phyloP scores from a whole-genome alignment of 1,140 invertebrate genomes.

The Chymomyza costata region DNA sequence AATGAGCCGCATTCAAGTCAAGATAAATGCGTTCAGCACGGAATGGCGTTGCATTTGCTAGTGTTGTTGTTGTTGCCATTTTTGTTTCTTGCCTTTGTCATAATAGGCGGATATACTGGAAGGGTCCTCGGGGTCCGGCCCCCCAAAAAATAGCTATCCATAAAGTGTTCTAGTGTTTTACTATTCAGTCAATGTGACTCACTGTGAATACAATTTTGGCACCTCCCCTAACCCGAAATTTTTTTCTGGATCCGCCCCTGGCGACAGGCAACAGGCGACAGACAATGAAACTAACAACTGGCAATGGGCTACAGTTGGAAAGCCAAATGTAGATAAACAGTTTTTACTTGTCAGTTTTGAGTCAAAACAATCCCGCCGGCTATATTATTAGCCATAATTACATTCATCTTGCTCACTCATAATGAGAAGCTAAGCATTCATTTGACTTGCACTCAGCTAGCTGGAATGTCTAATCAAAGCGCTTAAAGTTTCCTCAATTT shows the following conservation, averaged over 20 bases:
- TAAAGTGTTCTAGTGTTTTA: too few relatives aligned
- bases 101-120: neutral
- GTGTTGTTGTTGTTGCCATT: constrained; percentile 14
- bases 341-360: constrained; percentile 69
- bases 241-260: too few relatives aligned
- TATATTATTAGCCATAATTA: constrained; percentile 72
- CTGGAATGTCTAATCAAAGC: constrained; percentile 60
- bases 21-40: constrained; percentile 54
- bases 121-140: too few relatives aligned
- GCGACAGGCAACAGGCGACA: too few relatives aligned
- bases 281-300: neutral
- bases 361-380: constrained; percentile 63
- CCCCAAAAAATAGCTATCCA: too few relatives aligned
- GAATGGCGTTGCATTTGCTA: constrained; percentile 25
- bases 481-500: constrained; percentile 19
- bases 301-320: neutral
- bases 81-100: constrained; percentile 21
- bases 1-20: constrained; percentile 47
- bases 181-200: too few relatives aligned
- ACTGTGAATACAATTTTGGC: too few relatives aligned
- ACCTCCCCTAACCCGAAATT: too few relatives aligned
- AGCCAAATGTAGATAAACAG: constrained; percentile 29
- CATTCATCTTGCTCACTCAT: constrained; percentile 53
- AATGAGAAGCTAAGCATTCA: constrained; percentile 48
- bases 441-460: too few relatives aligned